Conservation (phyloP, 2,888 invertebrate genomes). For the Zaprionus lineosus region DNA sequence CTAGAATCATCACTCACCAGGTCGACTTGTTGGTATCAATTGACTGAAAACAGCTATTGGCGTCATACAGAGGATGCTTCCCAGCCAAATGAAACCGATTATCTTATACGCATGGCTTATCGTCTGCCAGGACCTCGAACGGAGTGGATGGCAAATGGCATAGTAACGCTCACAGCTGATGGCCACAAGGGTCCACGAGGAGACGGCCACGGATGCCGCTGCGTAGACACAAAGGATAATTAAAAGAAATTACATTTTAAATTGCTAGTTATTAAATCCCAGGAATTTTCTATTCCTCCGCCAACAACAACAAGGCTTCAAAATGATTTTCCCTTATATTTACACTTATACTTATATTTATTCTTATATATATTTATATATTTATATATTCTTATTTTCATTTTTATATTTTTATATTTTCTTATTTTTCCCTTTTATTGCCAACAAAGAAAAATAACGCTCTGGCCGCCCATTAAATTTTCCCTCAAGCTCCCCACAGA, state of each 20-base stretch:
- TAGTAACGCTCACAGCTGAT: slow-evolving; percentile 91
- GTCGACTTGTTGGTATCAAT: slow-evolving; percentile 84
- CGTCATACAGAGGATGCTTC: slow-evolving; percentile 86
- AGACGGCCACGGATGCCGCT: slow-evolving; percentile 90
- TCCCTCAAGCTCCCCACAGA: too few relatives aligned
- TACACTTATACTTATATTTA: too few relatives aligned
- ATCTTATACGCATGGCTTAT: slow-evolving; percentile 89
- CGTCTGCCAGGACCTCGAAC: slow-evolving; percentile 90
- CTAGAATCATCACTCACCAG: slow-evolving; percentile 74
- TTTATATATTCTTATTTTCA: too few relatives aligned
- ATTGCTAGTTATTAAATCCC: neutral
- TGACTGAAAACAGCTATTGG: slow-evolving; percentile 86
- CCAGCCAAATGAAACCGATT: slow-evolving; percentile 86
- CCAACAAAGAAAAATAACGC: too few relatives aligned
- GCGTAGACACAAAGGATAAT: slow-evolving; percentile 39
- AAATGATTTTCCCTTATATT: too few relatives aligned
- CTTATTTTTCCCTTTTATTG: too few relatives aligned
- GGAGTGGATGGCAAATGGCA: slow-evolving; percentile 90
- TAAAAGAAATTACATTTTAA: neutral
- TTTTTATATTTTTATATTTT: too few relatives aligned
- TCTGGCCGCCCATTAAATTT: too few relatives aligned
- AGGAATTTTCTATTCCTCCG: neutral
- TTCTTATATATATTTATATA: too few relatives aligned
- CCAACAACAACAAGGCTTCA: too few relatives aligned
- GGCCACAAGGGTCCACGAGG: slow-evolving; percentile 90